Evolutionary conservation across 2,888 invertebrate genomes (phyloP).

Genomic region (Hybos culiciformis): DNA sequence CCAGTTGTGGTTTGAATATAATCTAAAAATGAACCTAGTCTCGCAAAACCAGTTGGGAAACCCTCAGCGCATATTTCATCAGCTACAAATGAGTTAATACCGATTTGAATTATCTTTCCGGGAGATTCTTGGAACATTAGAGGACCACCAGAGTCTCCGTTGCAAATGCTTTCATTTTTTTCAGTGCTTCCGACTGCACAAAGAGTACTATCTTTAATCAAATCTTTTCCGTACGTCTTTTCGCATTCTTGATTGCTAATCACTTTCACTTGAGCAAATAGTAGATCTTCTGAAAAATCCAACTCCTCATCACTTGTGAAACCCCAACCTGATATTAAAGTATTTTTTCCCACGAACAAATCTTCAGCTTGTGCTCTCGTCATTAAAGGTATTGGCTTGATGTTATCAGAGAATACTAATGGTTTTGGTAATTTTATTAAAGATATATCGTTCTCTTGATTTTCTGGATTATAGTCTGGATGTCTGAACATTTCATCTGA

Average conservation of each 20-base stretch:
- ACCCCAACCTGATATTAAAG: slow-evolving; percentile 27
- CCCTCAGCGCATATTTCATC: slow-evolving; percentile 25
- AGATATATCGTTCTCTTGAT: slow-evolving; percentile 28
- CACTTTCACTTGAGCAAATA: slow-evolving; percentile 24
- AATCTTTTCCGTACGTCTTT: slow-evolving; percentile 16
- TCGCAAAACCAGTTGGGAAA: slow-evolving; percentile 26
- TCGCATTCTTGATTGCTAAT: slow-evolving; percentile 23
- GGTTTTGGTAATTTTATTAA: slow-evolving; percentile 22
- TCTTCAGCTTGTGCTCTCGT: slow-evolving; percentile 12
- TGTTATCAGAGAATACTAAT: slow-evolving; percentile 18
- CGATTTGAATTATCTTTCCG: slow-evolving; percentile 23
- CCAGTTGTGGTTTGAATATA: slow-evolving; percentile 20
- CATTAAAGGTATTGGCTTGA: slow-evolving; percentile 25
- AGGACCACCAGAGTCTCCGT: slow-evolving; percentile 32
- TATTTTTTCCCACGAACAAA: slow-evolving; percentile 20
- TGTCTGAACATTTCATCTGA: slow-evolving; percentile 21
- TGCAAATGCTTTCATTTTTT: slow-evolving; percentile 27
- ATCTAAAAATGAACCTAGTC: slow-evolving; percentile 24
- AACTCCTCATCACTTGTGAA: slow-evolving; percentile 25
- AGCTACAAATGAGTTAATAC: slow-evolving; percentile 32
- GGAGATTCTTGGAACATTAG: too few relatives aligned
- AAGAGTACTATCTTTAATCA: slow-evolving; percentile 22
- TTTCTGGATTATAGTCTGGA: slow-evolving; percentile 23
- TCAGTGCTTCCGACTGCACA: slow-evolving; percentile 23
- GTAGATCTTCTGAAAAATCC: slow-evolving; percentile 21